These are phyloP conservation scores for Smutsia temminckii DNA, from an alignment of 2,797 vertebrate species.

Conservation along the genomic window DNA sequence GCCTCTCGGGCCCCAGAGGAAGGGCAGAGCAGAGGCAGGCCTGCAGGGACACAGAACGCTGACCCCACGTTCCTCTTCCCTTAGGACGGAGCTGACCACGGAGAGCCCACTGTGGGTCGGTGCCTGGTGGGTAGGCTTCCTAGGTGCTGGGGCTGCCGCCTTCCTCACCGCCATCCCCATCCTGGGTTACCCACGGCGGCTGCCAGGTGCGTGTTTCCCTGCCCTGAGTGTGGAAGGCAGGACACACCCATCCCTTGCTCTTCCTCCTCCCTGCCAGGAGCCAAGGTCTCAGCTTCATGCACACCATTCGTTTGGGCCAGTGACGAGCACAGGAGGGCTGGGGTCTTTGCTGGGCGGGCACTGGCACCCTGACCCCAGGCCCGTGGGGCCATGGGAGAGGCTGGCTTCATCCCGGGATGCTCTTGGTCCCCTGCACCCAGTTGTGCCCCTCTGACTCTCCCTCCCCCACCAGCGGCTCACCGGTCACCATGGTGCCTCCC, in stretches of 20 bases:
- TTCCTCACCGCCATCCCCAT: slow-evolving; percentile 92
- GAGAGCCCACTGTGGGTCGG: slow-evolving; percentile 96
- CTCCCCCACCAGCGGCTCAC: not conserved
- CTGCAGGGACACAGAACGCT: fast-evolving
- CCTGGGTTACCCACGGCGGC: slow-evolving; percentile 92
- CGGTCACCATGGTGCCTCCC: fast-evolving
- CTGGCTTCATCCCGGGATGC: no score
- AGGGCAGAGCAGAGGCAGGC: no score
- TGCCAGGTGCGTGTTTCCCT: slow-evolving; percentile 89
- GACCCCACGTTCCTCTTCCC: not conserved
- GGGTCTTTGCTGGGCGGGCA: not conserved
- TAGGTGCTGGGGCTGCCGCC: slow-evolving; percentile 90
- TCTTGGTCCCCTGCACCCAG: fast-evolving
- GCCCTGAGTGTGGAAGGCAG: not conserved
- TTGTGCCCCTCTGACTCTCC: not conserved
- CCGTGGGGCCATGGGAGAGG: no score
- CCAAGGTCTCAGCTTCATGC: no score
- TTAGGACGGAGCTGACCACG: slow-evolving; percentile 89
- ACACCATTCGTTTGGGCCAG: no score
- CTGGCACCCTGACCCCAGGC: not conserved
- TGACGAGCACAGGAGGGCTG: not conserved
- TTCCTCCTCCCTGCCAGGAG: no score
- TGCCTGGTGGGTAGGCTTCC: slow-evolving; percentile 97
- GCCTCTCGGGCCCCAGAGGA: not conserved
- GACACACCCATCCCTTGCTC: not conserved